A percentile compares a stretch with the other conserved stretches of the same genome.
Evolutionary conservation across 2,888 invertebrate genomes (phyloP).

Genomic region (Dynastes hyllus): DNA sequence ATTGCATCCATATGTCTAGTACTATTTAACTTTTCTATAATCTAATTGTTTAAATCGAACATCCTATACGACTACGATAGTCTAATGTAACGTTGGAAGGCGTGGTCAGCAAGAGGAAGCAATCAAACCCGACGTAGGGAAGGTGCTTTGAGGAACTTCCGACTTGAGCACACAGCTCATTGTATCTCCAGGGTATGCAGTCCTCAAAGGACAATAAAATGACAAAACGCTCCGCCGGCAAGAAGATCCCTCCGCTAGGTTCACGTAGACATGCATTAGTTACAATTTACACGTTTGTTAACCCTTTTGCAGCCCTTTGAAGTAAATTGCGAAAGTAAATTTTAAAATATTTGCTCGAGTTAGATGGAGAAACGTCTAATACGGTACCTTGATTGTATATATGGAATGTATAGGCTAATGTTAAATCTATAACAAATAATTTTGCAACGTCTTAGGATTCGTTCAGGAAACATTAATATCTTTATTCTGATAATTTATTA

Average conservation of each 20-base stretch:
- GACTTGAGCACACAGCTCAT: constrained; percentile 54
- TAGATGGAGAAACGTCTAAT: background rate
- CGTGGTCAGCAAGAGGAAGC: constrained; percentile 56
- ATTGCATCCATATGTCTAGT: too few relatives aligned
- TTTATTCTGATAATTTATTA: too few relatives aligned
- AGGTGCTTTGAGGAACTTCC: constrained; percentile 59
- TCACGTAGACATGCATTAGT: background rate
- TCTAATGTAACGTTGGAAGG: too few relatives aligned
- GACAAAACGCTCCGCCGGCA: constrained; percentile 21
- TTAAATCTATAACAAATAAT: too few relatives aligned
- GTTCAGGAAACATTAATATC: too few relatives aligned
- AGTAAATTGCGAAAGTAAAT: constrained; percentile 2
- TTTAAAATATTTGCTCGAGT: constrained; percentile 10
- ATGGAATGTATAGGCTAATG: too few relatives aligned
- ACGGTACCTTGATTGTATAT: too few relatives aligned
- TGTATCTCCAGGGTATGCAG: constrained; percentile 48
- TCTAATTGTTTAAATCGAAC: too few relatives aligned
- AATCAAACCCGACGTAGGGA: constrained; percentile 60
- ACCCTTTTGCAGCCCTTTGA: background rate
- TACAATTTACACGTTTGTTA: constrained; percentile 17
- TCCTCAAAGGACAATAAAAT: constrained; percentile 58
- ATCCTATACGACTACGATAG: too few relatives aligned
- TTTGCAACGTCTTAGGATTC: too few relatives aligned
- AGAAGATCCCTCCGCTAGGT: background rate
- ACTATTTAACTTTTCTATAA: too few relatives aligned